These are phyloP conservation scores for Centruroides vittatus DNA, from an alignment of 1,140 invertebrate genomes.

Conservation along the genomic window DNA sequence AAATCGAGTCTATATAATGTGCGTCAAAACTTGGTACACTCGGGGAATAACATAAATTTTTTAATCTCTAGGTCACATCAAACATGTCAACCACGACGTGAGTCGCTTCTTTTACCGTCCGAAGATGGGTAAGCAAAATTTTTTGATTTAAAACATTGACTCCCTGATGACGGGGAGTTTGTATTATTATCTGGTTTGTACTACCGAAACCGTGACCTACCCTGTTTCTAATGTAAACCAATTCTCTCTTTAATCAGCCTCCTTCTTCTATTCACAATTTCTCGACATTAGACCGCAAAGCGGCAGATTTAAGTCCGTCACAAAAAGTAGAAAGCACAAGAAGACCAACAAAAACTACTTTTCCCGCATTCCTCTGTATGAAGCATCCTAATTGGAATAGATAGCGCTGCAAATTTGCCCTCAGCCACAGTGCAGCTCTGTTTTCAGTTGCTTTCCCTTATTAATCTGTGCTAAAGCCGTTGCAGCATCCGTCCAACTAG, in stretches of 20 bases:
- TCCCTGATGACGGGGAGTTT: slow-evolving; percentile 46
- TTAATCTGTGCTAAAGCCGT: slow-evolving; percentile 77
- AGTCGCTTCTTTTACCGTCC: slow-evolving; percentile 61
- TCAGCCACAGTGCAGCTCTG: slow-evolving; percentile 60
- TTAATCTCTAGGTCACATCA: slow-evolving; percentile 69
- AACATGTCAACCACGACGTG: slow-evolving; percentile 75
- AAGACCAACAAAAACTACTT: slow-evolving; percentile 83
- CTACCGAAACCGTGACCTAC: slow-evolving; percentile 47
- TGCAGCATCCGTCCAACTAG: slow-evolving; percentile 82
- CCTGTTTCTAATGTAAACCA: slow-evolving; percentile 63
- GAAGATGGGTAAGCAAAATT: slow-evolving; percentile 60
- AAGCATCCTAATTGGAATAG: slow-evolving; percentile 74
- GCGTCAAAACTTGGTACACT: slow-evolving; percentile 75
- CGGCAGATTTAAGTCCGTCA: slow-evolving; percentile 80
- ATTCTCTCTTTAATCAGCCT: slow-evolving; percentile 66
- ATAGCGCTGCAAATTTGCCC: slow-evolving; percentile 64
- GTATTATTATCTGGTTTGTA: slow-evolving; percentile 83
- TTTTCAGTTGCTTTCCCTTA: slow-evolving; percentile 74
- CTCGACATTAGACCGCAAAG: slow-evolving; percentile 77
- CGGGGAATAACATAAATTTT: slow-evolving; percentile 60
- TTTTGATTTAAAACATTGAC: slow-evolving; percentile 63
- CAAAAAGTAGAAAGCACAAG: slow-evolving; percentile 77
- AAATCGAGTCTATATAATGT: slow-evolving; percentile 66
- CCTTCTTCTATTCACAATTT: slow-evolving; percentile 90
- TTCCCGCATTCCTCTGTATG: slow-evolving; percentile 80